Percentiles rank a stretch among this genome's conserved stretches.
phyloP scores from a whole-genome alignment of 2,113 vertebrate genomes.

The Regulus satrapa region DNA sequence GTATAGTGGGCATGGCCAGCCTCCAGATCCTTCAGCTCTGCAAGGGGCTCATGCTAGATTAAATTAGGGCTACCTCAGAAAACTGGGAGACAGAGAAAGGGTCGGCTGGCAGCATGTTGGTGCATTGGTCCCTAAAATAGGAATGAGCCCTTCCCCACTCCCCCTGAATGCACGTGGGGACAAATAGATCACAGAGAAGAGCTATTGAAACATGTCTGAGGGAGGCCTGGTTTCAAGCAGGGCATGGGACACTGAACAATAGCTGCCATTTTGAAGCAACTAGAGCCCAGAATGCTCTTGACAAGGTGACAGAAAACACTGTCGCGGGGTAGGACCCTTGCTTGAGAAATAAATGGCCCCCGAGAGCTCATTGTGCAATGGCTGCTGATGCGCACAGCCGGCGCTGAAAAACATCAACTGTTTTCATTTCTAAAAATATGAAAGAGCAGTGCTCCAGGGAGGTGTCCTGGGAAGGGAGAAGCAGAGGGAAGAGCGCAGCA shows the following conservation, averaged over 20 bases:
- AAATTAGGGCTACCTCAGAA: neutral
- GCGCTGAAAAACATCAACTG: neutral
- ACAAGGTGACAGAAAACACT: neutral
- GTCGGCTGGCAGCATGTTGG: neutral
- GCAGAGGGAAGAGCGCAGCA: neutral
- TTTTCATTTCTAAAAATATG: slow-evolving; percentile 18
- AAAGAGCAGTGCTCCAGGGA: neutral
- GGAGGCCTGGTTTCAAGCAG: neutral
- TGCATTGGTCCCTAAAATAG: neutral
- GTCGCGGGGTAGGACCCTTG: accelerated
- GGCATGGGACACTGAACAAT: neutral
- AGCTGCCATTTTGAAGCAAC: neutral
- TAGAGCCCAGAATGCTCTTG: neutral
- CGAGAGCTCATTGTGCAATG: neutral
- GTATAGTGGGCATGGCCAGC: neutral
- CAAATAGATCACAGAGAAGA: neutral
- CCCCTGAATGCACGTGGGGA: neutral
- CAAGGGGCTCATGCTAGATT: neutral
- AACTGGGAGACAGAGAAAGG: neutral
- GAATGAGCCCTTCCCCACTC: neutral
- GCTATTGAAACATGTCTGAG: neutral
- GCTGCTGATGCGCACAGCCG: neutral
- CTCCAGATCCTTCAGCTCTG: neutral
- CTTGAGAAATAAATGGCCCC: neutral
- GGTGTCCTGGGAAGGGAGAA: neutral